phyloP scores from a whole-genome alignment of 1,140 invertebrate genomes.

The Cydia fagiglandana region DNA sequence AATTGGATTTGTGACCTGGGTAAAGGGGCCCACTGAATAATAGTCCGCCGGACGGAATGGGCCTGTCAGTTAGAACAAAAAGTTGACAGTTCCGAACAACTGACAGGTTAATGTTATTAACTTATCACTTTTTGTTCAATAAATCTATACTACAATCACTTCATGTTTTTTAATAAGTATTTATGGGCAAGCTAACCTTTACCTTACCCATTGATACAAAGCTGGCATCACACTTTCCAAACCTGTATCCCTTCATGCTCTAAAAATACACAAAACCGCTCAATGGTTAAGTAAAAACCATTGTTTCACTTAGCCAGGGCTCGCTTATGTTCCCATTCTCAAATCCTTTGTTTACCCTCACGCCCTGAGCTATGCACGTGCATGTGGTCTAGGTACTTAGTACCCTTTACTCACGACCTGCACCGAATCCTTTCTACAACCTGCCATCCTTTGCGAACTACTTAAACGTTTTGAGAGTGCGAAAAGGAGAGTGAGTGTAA shows the following conservation, averaged over 20 bases:
- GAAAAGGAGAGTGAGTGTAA: constrained; percentile 12
- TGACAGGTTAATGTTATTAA: no score
- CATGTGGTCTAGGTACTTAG: constrained; percentile 25
- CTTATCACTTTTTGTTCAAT: no score
- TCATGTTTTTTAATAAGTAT: no score
- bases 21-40: no score
- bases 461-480: constrained; percentile 1
- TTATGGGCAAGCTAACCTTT: background rate
- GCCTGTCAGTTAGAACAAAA: no score
- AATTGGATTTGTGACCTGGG: no score
- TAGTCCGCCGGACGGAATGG: no score
- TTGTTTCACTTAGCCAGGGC: constrained; percentile 20
- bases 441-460: constrained; percentile 12
- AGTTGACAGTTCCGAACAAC: no score
- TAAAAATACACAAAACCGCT: constrained; percentile 22
- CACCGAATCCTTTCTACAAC: constrained; percentile 6
- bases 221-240: constrained; percentile 21
- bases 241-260: constrained; percentile 27
- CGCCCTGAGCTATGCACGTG: constrained; percentile 25
- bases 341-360: constrained; percentile 27
- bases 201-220: background rate
- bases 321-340: constrained; percentile 31
- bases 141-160: no score
- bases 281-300: constrained; percentile 29
- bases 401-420: constrained; percentile 20